Base-by-base conservation (phyloP, 1,140 invertebrate species). In the Drosophila biarmipes region DNA sequence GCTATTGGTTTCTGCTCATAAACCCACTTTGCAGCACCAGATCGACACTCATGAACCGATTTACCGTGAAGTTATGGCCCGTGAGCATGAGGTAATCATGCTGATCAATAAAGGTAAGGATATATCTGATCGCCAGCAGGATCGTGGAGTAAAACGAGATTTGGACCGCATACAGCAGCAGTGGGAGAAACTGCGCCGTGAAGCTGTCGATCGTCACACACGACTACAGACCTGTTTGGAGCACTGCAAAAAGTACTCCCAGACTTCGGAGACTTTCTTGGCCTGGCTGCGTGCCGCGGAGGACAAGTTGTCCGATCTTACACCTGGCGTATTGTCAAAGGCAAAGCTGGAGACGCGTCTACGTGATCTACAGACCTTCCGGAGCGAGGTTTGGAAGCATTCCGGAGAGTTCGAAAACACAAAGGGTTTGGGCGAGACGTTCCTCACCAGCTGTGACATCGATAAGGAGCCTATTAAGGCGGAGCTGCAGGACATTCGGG, bases 1-100 rank as follows among this genome's bases (percentile, higher is more conserved):
- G 24, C 92, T 97, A 31, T 92, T 97, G 17, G 95, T 99, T 11
- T 98, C 97, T 2, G 98, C 97, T 15, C 96, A 98, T 90, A 93
- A 94, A 42, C 95, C 96, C 55, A 94, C 96, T 54, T 93, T 99
- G 4, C 96, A 96, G 77, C 95, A 97, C 86, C 98, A 99, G 93
- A 93, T 98, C 35, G 95, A 96, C 72, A 95, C 96, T 54, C 97
- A 98, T 90, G 97, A 98, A 92, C 97, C 97, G 2, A 94, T 97
- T 15, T 98, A 98, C 90, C 94, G 96, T 62, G 96, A 98, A 81
- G 96, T 98, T 1, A 95, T 98, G 93, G 94, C 95, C 53, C 96
- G 97, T 68, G 98, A 98, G 90, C 97, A 98, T 81, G 97, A 98
- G 93, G 95, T 98, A 0, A 97, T 98, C 67, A 98, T 98, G 96